Evolutionary conservation across 2,797 vertebrate species (phyloP).

Genomic region (Oryzias sinensis): DNA sequence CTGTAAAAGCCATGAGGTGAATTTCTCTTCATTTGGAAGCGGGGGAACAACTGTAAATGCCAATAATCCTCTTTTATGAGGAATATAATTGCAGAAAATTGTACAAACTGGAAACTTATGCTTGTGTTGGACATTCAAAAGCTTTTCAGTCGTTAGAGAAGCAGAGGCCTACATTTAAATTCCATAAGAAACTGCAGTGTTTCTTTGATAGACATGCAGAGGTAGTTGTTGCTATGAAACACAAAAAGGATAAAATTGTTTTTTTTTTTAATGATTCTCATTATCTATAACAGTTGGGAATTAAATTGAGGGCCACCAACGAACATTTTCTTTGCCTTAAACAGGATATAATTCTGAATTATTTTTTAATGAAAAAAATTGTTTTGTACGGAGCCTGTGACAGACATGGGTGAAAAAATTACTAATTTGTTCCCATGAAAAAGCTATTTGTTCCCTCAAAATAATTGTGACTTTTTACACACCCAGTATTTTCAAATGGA

Average conservation of each 20-base stretch:
- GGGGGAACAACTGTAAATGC: conserved; percentile 24
- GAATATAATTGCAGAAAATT: conserved; percentile 37
- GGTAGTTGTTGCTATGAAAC: conserved; percentile 8
- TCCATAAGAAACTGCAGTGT: conserved; percentile 1
- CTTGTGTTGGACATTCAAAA: conserved; percentile 32
- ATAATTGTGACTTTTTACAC: too few relatives aligned
- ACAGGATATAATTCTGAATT: too few relatives aligned
- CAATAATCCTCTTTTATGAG: conserved; percentile 43
- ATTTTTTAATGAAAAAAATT: too few relatives aligned
- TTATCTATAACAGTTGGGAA: conserved; percentile 1
- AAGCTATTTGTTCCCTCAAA: too few relatives aligned
- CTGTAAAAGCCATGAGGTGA: conserved; percentile 20
- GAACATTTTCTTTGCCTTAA: not conserved
- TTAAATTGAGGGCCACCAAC: conserved; percentile 3
- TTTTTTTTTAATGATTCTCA: conserved; percentile 1
- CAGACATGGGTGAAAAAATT: too few relatives aligned
- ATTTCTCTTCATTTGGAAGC: conserved; percentile 18
- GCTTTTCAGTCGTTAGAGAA: conserved; percentile 17
- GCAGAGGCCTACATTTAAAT: not conserved
- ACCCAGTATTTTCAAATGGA: too few relatives aligned
- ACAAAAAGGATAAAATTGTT: conserved; percentile 1
- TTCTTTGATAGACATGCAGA: conserved; percentile 7
- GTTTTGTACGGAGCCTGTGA: too few relatives aligned
- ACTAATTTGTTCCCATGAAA: too few relatives aligned
- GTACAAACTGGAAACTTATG: conserved; percentile 15